Conservation (phyloP, 2,797 vertebrate species). For the Cuniculus paca region DNA sequence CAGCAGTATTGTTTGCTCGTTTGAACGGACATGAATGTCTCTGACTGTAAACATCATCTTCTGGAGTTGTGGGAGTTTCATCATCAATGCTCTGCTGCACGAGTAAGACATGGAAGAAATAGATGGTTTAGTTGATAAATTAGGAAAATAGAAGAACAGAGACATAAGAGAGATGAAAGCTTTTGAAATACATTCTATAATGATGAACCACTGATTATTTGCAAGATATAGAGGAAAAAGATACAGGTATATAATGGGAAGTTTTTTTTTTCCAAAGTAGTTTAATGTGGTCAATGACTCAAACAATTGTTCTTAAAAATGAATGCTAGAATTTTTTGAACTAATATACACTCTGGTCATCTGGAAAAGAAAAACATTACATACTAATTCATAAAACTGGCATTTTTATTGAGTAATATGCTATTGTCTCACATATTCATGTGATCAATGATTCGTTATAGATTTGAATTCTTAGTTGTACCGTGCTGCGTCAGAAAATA, state of each 20-base stretch:
- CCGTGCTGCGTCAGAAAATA: background rate
- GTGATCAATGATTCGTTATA: background rate
- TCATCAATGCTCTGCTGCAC: background rate
- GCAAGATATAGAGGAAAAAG: background rate
- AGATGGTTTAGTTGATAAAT: background rate
- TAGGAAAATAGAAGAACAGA: background rate
- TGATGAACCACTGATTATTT: background rate
- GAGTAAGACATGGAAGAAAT: background rate
- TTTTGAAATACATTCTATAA: background rate
- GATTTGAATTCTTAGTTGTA: background rate
- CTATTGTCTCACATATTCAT: background rate
- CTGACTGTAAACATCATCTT: background rate
- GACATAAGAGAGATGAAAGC: accelerated
- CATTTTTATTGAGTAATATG: background rate
- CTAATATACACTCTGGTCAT: background rate
- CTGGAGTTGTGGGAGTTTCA: background rate
- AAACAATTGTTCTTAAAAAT: background rate
- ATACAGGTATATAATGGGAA: background rate
- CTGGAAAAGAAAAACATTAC: background rate
- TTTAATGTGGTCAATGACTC: background rate
- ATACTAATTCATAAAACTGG: background rate
- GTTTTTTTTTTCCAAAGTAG: background rate
- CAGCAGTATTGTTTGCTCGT: background rate
- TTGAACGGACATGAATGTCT: background rate
- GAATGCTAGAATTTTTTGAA: background rate